Base-by-base conservation (phyloP, 2,113 vertebrate species). In the Salvator merianae region DNA sequence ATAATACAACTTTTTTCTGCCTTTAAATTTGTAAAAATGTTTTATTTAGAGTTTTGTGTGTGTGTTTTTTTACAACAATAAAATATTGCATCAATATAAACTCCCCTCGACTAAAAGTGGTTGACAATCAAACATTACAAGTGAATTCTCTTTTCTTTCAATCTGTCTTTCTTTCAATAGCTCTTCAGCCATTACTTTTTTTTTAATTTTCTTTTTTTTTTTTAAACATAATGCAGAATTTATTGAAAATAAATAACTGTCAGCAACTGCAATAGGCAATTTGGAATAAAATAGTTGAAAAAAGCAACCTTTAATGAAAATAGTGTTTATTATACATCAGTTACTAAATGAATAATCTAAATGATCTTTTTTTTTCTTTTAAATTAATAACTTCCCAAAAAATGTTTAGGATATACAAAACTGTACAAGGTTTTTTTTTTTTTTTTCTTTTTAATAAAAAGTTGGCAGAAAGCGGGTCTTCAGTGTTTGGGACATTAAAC, bases 181-280 rank as follows among this genome's bases (percentile, higher is more conserved):
- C 95, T 95, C 96, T 93, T 94, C 88, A 95, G 96, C 95, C 97
- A 96, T 97, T 73, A 9, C 77, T 91, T 80, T 81, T 65, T 12
- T 83, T 16, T 62, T 43, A 2, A 50, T 71, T 82, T 82, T 66
- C 32, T 69, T 32, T 7, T 59, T 66, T 82, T 77, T 80, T 91
- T 94, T 89, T 92, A 91, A 92, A 98, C 97, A 97, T 97, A 98
- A 98, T 95, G 96, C 96, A 97, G 97, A 97, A 97, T 99, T 98
- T 98, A 97, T 98, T 98, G 97, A 98, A 98, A 99, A 99, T 98
- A 99, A 99, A 99, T 98, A 98, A 98, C 97, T 95, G 96, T 95
- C 97, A 95, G 96, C 95, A 94, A 97, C 96, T 97, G 97, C 97
- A 96, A 96, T 97, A 97, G 95, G 96, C 97, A 97, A 98, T 98